Percentiles rank a stretch among this genome's conserved stretches.
Evolutionary conservation across 2,797 vertebrate species (phyloP).

Genomic region (Sarcophilus harrisii): DNA sequence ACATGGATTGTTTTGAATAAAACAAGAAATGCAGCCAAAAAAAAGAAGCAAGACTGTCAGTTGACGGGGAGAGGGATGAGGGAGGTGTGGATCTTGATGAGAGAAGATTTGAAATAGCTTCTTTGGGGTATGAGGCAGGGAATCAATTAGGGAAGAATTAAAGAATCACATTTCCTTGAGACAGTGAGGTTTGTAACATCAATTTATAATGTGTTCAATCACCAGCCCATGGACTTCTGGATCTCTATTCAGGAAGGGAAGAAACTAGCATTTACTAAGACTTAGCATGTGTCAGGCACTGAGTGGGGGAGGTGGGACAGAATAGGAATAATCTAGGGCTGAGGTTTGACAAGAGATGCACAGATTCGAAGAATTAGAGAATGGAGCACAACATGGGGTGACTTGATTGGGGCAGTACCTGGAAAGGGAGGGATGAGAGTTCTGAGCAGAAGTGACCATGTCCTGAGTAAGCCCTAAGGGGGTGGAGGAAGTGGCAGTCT

Average conservation of each 20-base stretch:
- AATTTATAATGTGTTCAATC: not conserved
- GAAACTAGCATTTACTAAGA: not conserved
- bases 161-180: not conserved
- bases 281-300: not conserved
- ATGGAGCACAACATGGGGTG: not conserved
- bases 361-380: not conserved
- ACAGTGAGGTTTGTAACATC: not conserved
- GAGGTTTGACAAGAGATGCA: not conserved
- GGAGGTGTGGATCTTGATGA: not conserved
- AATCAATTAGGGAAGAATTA: not conserved
- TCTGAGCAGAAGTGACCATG: not conserved
- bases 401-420: not conserved
- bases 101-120: not conserved
- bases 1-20: constrained; percentile 80
- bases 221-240: not conserved
- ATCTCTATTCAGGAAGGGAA: not conserved
- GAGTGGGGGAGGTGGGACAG: not conserved
- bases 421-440: not conserved
- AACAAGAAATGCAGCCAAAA: constrained; percentile 78
- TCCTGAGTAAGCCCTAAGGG: not conserved
- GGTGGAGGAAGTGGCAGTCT: not conserved
- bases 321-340: not conserved
- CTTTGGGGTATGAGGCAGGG: not conserved
- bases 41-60: not conserved
- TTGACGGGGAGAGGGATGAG: not conserved